Conservation (phyloP, 1,140 invertebrate species). For the Notospermus geniculatus region DNA sequence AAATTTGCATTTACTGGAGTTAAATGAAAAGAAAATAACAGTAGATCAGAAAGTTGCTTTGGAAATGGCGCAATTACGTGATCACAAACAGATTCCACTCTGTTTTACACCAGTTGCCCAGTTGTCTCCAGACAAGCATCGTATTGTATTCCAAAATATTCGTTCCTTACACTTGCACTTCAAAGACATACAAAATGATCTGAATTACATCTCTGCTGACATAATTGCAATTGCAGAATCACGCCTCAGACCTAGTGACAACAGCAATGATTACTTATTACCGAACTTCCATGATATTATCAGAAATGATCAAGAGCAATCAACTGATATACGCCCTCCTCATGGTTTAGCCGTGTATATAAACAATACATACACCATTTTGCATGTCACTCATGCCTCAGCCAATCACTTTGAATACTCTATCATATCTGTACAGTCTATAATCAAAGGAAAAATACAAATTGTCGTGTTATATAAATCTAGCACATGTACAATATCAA, state of each 20-base stretch:
- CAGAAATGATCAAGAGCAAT: not conserved
- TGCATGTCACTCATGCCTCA: not conserved
- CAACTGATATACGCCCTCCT: not conserved
- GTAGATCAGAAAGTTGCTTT: not conserved
- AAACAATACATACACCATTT: not conserved
- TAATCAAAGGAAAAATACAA: no score
- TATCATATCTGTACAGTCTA: not conserved
- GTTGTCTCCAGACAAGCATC: not conserved
- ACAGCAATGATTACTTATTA: not conserved
- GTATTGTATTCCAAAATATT: not conserved
- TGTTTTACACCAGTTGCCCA: not conserved
- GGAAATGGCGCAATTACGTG: not conserved
- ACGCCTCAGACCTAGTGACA: not conserved
- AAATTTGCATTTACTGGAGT: not conserved
- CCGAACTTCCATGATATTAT: not conserved
- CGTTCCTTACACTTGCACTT: not conserved
- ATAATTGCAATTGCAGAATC: not conserved
- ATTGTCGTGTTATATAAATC: not conserved
- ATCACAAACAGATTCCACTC: not conserved
- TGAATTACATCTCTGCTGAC: not conserved
- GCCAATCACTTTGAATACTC: not conserved
- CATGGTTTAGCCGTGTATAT: not conserved
- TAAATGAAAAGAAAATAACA: not conserved
- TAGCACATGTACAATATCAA: not conserved
- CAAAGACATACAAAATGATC: not conserved